A percentile compares a stretch with the other conserved stretches of the same genome.
Conservation (phyloP, 2,797 vertebrate species). For the Leuciscus waleckii region DNA sequence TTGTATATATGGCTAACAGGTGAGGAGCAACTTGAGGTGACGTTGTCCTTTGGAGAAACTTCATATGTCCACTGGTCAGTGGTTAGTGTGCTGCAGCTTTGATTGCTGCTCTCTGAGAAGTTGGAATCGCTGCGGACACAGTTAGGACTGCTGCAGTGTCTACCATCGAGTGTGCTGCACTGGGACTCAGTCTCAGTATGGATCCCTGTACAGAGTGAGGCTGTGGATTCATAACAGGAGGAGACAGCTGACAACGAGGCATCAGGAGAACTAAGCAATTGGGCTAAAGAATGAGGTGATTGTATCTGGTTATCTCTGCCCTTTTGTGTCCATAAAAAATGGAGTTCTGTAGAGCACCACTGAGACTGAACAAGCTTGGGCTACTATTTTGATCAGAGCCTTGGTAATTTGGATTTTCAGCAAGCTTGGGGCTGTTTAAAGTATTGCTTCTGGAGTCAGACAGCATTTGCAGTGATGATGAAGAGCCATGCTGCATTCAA, state of each 20-base stretch:
- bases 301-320: conserved; percentile 60
- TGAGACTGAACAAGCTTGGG: conserved; percentile 77
- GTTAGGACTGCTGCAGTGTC: conserved; percentile 65
- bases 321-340: conserved; percentile 76
- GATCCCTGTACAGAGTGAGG: conserved; percentile 67
- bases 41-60: conserved; percentile 65
- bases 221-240: conserved; percentile 72
- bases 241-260: conserved; percentile 59
- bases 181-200: conserved; percentile 75
- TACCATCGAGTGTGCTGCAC: conserved; percentile 66
- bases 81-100: conserved; percentile 62
- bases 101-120: conserved; percentile 70
- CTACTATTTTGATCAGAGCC: conserved; percentile 75
- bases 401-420: conserved; percentile 71
- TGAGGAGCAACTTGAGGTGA: conserved; percentile 70
- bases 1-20: conserved; percentile 74
- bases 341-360: conserved; percentile 74
- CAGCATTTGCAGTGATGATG: conserved; percentile 66
- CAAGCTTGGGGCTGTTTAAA: conserved; percentile 67
- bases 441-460: conserved; percentile 57
- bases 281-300: conserved; percentile 65
- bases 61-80: conserved; percentile 77
- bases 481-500: conserved; percentile 70
- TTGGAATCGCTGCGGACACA: conserved; percentile 72
- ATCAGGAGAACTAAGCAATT: conserved; percentile 69